Conservation (phyloP, 2,888 invertebrate genomes). For the Magallana nippona region DNA sequence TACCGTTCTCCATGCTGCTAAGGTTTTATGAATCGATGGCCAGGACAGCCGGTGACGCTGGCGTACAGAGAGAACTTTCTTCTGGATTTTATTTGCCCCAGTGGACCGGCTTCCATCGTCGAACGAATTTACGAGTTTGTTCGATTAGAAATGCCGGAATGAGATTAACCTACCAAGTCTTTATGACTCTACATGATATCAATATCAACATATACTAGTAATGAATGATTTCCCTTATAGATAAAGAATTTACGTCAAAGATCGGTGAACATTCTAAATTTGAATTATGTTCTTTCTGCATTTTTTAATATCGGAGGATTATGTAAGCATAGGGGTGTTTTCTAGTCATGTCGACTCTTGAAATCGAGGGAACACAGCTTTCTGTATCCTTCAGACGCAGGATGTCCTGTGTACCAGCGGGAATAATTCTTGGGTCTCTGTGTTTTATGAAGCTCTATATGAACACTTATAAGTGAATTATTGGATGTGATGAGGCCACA, state of each 20-base stretch:
- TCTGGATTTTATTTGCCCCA: conserved; percentile 2
- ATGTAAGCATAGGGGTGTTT: neutral
- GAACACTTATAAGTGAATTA: conserved; percentile 26
- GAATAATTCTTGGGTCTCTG: neutral
- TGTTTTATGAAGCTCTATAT: conserved; percentile 21
- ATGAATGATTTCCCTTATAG: neutral
- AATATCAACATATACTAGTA: neutral
- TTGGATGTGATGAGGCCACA: conserved; percentile 33
- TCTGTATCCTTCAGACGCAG: neutral
- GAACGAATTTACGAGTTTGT: conserved; percentile 14
- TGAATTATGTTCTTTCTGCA: neutral
- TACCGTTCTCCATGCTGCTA: conserved; percentile 14
- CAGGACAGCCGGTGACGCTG: neutral
- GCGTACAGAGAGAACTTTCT: neutral
- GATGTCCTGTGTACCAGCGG: conserved; percentile 19
- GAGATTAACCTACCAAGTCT: conserved; percentile 4
- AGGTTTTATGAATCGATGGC: conserved; percentile 18
- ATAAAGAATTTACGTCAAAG: neutral
- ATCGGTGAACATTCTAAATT: neutral
- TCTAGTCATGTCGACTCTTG: neutral
- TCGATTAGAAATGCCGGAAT: conserved; percentile 27
- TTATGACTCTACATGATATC: conserved; percentile 24
- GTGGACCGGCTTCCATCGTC: neutral
- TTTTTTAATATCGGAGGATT: neutral
- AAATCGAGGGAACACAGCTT: neutral